These are phyloP conservation scores for Drosophila pallidifrons DNA, from an alignment of 1,140 invertebrate species.

Conservation along the genomic window DNA sequence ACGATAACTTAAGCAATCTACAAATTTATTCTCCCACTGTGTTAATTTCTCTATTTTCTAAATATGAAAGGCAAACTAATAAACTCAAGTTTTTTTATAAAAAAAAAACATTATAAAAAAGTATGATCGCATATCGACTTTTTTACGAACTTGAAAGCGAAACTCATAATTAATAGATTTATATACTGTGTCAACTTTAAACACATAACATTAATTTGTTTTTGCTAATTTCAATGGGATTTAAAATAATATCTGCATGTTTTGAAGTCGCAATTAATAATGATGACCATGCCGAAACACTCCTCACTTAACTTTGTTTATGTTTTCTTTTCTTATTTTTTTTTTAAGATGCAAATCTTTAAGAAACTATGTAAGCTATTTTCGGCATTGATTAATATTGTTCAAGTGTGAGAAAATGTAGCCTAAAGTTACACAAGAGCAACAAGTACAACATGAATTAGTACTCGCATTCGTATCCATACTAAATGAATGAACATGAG, in stretches of 20 bases:
- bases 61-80: too few species aligned
- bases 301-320: neutral
- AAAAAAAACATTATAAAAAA: too few species aligned
- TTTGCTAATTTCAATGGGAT: too few species aligned
- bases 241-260: constrained; percentile 5
- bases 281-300: neutral
- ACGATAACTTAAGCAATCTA: too few species aligned
- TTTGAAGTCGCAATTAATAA: constrained; percentile 4
- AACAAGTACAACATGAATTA: too few species aligned
- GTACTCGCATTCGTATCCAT: too few species aligned
- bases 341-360: neutral
- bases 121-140: too few species aligned
- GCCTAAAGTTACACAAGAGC: constrained; percentile 3
- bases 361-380: neutral
- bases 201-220: neutral
- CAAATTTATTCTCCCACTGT: too few species aligned
- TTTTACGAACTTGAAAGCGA: neutral
- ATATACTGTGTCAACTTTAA: neutral
- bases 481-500: neutral
- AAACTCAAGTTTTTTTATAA: too few species aligned
- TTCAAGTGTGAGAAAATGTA: neutral
- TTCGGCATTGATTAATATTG: neutral
- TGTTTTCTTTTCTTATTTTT: neutral
- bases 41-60: too few species aligned
- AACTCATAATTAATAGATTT: neutral